Conservation (phyloP, 2,888 invertebrate genomes). For the Acrocera orbiculus region DNA sequence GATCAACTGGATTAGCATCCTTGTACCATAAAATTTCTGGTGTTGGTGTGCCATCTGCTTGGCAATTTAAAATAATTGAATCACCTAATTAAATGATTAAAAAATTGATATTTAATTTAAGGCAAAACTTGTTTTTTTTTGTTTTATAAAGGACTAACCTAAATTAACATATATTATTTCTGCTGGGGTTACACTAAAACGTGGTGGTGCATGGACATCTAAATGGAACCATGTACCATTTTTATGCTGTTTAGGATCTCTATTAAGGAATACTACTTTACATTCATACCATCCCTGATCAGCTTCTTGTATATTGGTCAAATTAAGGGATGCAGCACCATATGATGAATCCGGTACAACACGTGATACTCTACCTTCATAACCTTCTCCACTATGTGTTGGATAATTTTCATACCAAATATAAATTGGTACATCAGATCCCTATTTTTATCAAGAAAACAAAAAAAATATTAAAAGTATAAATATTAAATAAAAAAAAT, state of each 20-base stretch:
- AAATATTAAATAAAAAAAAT: too few species aligned
- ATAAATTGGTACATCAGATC: constrained; percentile 91
- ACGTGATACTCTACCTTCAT: constrained; percentile 79
- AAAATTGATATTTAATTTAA: neutral
- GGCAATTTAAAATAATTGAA: constrained; percentile 89
- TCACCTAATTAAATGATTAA: constrained; percentile 43
- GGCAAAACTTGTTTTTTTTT: neutral
- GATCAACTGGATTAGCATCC: constrained; percentile 79
- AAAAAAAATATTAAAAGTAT: too few species aligned
- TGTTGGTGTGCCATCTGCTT: constrained; percentile 88
- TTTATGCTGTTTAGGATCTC: constrained; percentile 78
- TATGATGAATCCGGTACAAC: constrained; percentile 75
- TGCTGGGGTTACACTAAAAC: constrained; percentile 88
- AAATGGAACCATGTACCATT: constrained; percentile 97
- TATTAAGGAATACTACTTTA: constrained; percentile 87
- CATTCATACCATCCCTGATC: constrained; percentile 97
- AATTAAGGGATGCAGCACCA: constrained; percentile 85
- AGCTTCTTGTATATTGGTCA: constrained; percentile 81
- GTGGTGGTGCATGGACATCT: constrained; percentile 91
- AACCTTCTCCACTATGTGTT: constrained; percentile 87
- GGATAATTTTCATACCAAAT: constrained; percentile 98
- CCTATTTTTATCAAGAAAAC: constrained; percentile 41
- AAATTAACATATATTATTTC: constrained; percentile 93
- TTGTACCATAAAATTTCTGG: constrained; percentile 95
- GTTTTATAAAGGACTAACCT: constrained; percentile 31